Percentiles rank a stretch among this genome's conserved stretches.
These are phyloP conservation scores for Caenorhabditis macrosperma DNA, from an alignment of 2,888 invertebrate genomes.

Conservation along the genomic window DNA sequence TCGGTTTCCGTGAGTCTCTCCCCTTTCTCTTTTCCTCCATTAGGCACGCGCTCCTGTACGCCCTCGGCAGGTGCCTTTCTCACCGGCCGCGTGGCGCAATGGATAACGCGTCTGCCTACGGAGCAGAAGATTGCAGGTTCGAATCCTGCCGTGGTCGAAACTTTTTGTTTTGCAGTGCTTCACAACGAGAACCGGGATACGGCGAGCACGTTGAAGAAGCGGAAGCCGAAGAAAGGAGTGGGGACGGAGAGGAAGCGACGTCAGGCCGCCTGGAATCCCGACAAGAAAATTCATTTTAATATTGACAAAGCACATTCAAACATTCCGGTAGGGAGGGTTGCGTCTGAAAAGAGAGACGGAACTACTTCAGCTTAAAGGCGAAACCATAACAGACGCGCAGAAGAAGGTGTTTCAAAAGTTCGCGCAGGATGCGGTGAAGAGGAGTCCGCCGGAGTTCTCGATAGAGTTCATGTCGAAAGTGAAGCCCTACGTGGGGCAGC, in stretches of 20 bases:
- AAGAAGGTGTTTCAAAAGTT: conserved; percentile 51
- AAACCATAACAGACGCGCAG: conserved; percentile 42
- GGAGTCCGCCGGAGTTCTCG: conserved; percentile 37
- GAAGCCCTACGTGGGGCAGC: conserved; percentile 44
- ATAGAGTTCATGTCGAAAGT: conserved; percentile 43
- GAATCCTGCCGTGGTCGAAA: conserved; percentile 78
- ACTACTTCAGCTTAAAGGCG: conserved; percentile 45
- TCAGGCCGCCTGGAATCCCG: conserved; percentile 29
- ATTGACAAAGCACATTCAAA: conserved; percentile 17
- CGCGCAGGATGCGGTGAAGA: conserved; percentile 44
- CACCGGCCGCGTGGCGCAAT: conserved; percentile 72
- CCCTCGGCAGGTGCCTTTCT: too few species aligned
- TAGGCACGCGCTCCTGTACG: not conserved
- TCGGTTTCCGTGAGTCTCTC: conserved; percentile 43
- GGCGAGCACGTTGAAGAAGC: conserved; percentile 33
- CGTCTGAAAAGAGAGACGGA: not conserved
- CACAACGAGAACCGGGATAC: conserved; percentile 39
- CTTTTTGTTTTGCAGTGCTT: conserved; percentile 44
- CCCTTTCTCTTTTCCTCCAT: not conserved
- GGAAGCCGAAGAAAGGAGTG: conserved; percentile 35
- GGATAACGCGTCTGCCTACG: conserved; percentile 80
- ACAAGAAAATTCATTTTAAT: conserved; percentile 46
- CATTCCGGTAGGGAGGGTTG: not conserved
- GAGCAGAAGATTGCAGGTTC: conserved; percentile 81
- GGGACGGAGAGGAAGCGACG: conserved; percentile 10